Evolutionary conservation across 2,113 vertebrate species (phyloP), one percentile per base, ranked within the genome.

Genomic region (Rhea pennata): DNA sequence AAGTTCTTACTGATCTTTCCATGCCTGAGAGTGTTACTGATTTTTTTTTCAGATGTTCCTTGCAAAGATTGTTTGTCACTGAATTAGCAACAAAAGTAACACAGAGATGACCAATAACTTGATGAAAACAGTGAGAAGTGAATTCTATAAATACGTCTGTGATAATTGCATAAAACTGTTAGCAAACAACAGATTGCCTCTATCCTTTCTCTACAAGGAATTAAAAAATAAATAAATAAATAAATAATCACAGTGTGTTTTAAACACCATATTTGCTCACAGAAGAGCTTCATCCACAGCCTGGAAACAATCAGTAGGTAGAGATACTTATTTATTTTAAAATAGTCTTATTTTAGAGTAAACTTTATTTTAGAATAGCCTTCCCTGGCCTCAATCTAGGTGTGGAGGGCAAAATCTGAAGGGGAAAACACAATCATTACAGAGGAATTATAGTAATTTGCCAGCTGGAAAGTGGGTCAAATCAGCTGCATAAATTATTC

Each of bases 391-490:
- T 86, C 79, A 92, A 6, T 88, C 75, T 80, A 67, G 6, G 7
- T 77, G 91, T 88, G 64, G 22, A 83, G 44, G 56, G 44, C 14
- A 40, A 96, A 94, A 97, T 54, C 10, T 62, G 29, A 44, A 93
- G 67, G 12, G 59, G 21, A 90, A 95, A 93, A 62, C 9, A 72
- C 15, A 90, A 62, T 50, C 7, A 58, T 80, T 94, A 88, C 6
- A 83, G 53, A 77, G 13, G 84, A 94, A 90, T 91, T 91, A 93
- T n/a, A 92, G 67, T 66, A 81, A 96, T 95, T 94, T 95, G 12
- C 51, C 86, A 92, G 65, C 6, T 44, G 56, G 90, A 95, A 96
- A 92, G 73, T 94, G 80, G 90, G 93, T 95, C 83, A 90, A 94
- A 96, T 75, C 64, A 65, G 51, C 56, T 58, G 42, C n/a, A 92